phyloP scores from a whole-genome alignment of 2,888 invertebrate species.

The Napeogenes inachia region DNA sequence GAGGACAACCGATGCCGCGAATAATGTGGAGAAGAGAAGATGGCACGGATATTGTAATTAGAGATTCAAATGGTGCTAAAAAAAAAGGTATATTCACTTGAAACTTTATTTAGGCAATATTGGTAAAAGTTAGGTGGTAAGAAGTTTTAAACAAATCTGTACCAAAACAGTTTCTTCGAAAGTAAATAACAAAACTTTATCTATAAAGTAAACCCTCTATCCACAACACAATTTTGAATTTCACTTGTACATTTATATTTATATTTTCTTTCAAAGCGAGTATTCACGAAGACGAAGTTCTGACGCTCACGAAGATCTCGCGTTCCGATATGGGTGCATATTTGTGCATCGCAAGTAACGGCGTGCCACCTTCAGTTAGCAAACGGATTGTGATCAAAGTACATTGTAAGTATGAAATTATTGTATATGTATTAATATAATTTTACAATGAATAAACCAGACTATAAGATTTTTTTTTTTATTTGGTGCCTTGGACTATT shows the following conservation, averaged over 20 bases:
- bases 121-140: no score
- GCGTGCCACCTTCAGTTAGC: slow-evolving; percentile 91
- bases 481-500: no score
- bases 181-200: no score
- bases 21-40: slow-evolving; percentile 92
- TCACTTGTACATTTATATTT: slow-evolving; percentile 1
- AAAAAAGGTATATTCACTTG: slow-evolving; percentile 70
- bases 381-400: slow-evolving; percentile 92
- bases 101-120: slow-evolving; percentile 1
- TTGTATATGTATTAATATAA: not conserved
- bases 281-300: slow-evolving; percentile 84
- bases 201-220: no score
- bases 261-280: slow-evolving; percentile 62
- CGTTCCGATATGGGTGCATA: slow-evolving; percentile 94
- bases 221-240: no score
- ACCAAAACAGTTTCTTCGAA: no score
- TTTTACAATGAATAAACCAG: not conserved
- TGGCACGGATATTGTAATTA: slow-evolving; percentile 86
- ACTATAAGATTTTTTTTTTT: no score
- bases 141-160: no score
- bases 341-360: slow-evolving; percentile 92
- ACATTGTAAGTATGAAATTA: slow-evolving; percentile 86
- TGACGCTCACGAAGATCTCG: slow-evolving; percentile 87
- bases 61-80: slow-evolving; percentile 81
- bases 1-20: slow-evolving; percentile 87